A percentile compares a stretch with the other conserved stretches of the same genome.
phyloP scores from a whole-genome alignment of 2,888 invertebrate species.

The Phyllotreta cruciferae region DNA sequence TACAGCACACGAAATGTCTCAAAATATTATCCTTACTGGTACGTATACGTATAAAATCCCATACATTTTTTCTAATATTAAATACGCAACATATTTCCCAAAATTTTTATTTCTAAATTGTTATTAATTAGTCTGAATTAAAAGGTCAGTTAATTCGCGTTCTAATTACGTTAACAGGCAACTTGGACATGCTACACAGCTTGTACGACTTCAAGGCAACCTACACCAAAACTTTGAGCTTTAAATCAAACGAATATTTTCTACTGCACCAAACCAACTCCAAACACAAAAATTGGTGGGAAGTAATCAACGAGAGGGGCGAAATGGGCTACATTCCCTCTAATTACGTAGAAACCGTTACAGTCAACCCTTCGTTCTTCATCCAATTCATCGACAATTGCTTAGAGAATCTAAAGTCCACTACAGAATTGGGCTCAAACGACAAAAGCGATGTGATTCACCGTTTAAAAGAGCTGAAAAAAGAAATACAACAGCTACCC shows the following conservation, averaged over 20 bases:
- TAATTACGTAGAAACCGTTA: slow-evolving; percentile 82
- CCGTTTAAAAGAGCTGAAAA: slow-evolving; percentile 70
- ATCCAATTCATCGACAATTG: slow-evolving; percentile 76
- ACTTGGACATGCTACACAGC: slow-evolving; percentile 82
- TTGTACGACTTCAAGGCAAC: slow-evolving; percentile 86
- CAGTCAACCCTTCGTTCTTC: slow-evolving; percentile 76
- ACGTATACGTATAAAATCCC: slow-evolving; percentile 19
- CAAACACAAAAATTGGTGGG: slow-evolving; percentile 88
- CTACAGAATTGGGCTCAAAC: slow-evolving; percentile 50
- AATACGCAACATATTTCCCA: not conserved
- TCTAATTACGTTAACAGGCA: slow-evolving; percentile 61
- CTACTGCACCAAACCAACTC: slow-evolving; percentile 79
- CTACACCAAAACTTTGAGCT: slow-evolving; percentile 82
- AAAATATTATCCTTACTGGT: slow-evolving; percentile 47
- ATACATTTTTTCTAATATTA: slow-evolving; percentile 14
- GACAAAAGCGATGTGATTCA: slow-evolving; percentile 71
- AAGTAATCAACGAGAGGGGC: slow-evolving; percentile 82
- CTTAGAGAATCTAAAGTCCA: slow-evolving; percentile 60
- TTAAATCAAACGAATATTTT: slow-evolving; percentile 81
- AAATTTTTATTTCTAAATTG: not conserved
- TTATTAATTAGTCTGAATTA: slow-evolving; percentile 17
- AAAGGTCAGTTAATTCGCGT: slow-evolving; percentile 8
- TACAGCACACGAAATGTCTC: slow-evolving; percentile 41
- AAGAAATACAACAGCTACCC: slow-evolving; percentile 63
- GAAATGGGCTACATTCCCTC: slow-evolving; percentile 87